Percentiles rank a stretch among this genome's conserved stretches.
Evolutionary conservation across 2,113 vertebrate species (phyloP).

Genomic region (Rhadina sibilatrix): DNA sequence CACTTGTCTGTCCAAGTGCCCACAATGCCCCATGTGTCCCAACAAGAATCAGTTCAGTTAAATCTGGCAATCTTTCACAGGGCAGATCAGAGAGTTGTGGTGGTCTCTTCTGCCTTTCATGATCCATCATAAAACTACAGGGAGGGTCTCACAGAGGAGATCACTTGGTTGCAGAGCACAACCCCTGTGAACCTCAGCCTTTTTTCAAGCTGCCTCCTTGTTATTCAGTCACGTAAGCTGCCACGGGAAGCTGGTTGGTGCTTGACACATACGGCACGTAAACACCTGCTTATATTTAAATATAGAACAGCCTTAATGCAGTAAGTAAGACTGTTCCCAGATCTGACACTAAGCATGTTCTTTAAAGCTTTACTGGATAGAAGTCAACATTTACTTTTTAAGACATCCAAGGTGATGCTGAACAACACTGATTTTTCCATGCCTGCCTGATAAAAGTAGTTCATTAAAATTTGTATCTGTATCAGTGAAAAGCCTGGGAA

Average conservation of each 20-base stretch:
- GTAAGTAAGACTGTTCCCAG: conserved; percentile 47
- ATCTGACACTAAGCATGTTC: conserved; percentile 51
- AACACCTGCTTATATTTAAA: conserved; percentile 64
- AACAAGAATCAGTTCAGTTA: not conserved
- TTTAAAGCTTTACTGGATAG: conserved; percentile 34
- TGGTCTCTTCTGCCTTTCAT: not conserved
- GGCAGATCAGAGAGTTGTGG: not conserved
- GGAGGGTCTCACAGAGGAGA: not conserved
- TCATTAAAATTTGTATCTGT: not conserved
- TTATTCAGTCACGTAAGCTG: not conserved
- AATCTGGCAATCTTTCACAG: not conserved
- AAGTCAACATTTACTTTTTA: conserved; percentile 30
- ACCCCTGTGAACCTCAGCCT: not conserved
- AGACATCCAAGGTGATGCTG: not conserved
- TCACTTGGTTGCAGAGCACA: not conserved
- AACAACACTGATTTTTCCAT: not conserved
- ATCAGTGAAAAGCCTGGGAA: not conserved
- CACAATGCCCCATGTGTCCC: not conserved
- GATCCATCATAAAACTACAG: not conserved
- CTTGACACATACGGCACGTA: conserved; percentile 24
- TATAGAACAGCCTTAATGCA: conserved; percentile 60
- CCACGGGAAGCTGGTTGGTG: not conserved
- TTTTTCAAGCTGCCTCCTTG: not conserved
- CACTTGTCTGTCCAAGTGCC: not conserved
- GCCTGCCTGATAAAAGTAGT: not conserved